Conservation (phyloP, 2,888 invertebrate genomes). For the Pristionchus mayeri region DNA sequence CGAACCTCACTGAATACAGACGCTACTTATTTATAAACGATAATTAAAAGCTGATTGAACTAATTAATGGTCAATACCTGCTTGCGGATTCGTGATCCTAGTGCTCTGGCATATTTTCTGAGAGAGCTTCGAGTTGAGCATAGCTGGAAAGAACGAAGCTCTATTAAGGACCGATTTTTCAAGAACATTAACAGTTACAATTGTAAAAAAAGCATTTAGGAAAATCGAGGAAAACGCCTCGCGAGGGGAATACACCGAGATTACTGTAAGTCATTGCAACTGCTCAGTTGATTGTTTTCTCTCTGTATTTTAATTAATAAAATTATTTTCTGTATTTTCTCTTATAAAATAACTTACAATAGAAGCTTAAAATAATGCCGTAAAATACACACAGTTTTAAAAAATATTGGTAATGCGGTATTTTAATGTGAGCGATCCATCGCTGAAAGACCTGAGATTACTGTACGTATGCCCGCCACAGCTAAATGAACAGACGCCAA, state of each 20-base stretch:
- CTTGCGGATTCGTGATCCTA: conserved; percentile 5
- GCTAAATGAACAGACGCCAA: background rate
- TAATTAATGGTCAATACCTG: conserved; percentile 1
- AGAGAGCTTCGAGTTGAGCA: conserved; percentile 46
- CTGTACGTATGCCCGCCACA: background rate
- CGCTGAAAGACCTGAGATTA: background rate
- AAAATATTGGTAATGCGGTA: conserved; percentile 1
- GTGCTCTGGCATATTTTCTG: conserved; percentile 46
- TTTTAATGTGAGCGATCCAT: background rate
- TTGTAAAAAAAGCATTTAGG: no score
- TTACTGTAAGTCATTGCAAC: no score
- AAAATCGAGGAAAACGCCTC: no score
- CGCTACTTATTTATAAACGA: background rate
- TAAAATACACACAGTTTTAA: background rate
- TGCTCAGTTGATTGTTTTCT: no score
- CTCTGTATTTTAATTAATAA: background rate
- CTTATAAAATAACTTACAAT: no score
- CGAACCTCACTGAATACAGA: conserved; percentile 54
- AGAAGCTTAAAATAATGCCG: no score
- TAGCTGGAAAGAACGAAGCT: background rate
- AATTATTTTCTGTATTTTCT: background rate
- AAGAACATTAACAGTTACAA: no score
- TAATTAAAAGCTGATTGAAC: background rate
- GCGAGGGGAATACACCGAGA: no score
- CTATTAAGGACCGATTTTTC: no score